A percentile compares a stretch with the other conserved stretches of the same genome.
These are phyloP conservation scores for Pontoporia blainvillei DNA, from an alignment of 2,113 vertebrate genomes.

Conservation along the genomic window DNA sequence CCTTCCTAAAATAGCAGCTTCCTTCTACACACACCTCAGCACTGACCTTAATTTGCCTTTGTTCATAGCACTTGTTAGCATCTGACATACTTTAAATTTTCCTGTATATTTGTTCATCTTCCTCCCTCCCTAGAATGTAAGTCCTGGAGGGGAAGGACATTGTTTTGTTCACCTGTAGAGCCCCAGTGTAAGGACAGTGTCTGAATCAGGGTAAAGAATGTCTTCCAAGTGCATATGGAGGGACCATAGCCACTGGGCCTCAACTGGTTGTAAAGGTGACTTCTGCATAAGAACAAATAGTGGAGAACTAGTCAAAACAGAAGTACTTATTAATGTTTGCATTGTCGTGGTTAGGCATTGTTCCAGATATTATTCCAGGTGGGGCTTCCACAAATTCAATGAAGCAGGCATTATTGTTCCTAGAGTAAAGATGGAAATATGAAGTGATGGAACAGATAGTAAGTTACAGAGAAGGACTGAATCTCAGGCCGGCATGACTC, in stretches of 20 bases:
- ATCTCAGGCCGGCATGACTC: neutral
- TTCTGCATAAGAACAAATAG: neutral
- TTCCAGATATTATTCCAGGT: neutral
- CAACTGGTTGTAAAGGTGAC: neutral
- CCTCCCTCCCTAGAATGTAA: neutral
- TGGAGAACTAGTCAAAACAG: neutral
- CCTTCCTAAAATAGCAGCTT: neutral
- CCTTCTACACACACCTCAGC: neutral
- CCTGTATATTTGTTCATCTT: neutral
- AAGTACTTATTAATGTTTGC: neutral
- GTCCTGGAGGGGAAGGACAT: neutral
- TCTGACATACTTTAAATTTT: neutral
- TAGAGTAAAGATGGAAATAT: neutral
- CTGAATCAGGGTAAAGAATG: neutral
- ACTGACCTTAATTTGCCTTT: neutral
- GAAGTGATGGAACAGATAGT: neutral
- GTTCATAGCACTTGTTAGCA: neutral
- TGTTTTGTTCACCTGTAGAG: neutral
- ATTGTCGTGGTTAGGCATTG: neutral
- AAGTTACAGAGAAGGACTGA: neutral
- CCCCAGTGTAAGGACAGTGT: neutral
- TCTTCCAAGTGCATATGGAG: neutral
- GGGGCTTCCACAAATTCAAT: neutral
- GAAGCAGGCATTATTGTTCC: neutral
- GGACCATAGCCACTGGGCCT: neutral